A percentile compares a stretch with the other conserved stretches of the same genome.
These are phyloP conservation scores for Morelia viridis DNA, from an alignment of 2,797 vertebrate genomes.

Conservation along the genomic window DNA sequence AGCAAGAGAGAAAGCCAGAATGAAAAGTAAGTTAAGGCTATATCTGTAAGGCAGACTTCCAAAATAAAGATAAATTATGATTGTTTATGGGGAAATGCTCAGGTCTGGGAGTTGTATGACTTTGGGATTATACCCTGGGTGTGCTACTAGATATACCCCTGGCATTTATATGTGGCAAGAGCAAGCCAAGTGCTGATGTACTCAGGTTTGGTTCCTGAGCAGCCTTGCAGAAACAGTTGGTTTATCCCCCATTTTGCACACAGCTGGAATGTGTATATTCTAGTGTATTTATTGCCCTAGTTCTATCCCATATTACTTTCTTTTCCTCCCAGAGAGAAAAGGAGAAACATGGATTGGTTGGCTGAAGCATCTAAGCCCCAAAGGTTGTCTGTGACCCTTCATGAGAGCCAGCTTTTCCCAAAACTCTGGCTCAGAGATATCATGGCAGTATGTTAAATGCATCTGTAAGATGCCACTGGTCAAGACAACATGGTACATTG, in stretches of 20 bases:
- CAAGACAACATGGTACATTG: too few relatives aligned
- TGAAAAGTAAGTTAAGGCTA: background rate
- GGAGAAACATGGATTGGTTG: background rate
- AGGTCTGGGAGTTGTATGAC: background rate
- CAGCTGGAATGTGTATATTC: background rate
- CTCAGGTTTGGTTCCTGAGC: background rate
- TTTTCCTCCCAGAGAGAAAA: background rate
- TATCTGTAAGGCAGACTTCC: background rate
- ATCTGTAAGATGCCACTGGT: too few relatives aligned
- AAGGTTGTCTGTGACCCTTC: background rate
- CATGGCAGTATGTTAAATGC: background rate
- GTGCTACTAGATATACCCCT: background rate
- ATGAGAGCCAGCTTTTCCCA: background rate
- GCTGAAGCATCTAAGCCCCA: background rate
- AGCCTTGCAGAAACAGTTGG: background rate
- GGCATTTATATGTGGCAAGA: background rate
- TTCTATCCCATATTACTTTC: background rate
- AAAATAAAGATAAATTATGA: background rate
- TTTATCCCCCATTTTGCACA: background rate
- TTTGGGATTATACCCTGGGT: background rate
- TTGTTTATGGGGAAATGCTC: background rate
- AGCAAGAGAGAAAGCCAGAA: background rate
- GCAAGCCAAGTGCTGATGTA: background rate
- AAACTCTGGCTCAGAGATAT: background rate
- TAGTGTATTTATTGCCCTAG: background rate